Percentiles rank a stretch among this genome's conserved stretches.
phyloP scores from a whole-genome alignment of 2,888 invertebrate genomes.

The Leptinotarsa haldemani region DNA sequence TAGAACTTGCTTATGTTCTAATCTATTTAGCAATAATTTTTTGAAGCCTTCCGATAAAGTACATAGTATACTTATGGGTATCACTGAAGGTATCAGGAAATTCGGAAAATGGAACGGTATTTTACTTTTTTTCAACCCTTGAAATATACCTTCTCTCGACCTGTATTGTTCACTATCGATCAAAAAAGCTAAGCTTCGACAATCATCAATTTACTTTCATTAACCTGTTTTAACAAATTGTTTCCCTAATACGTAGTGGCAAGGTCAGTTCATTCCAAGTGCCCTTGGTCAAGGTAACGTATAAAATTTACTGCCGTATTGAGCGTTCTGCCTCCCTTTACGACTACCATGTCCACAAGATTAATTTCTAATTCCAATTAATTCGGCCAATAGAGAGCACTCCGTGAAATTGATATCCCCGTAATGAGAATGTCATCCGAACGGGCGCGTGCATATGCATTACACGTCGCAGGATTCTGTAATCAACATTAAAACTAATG shows the following conservation, averaged over 20 bases:
- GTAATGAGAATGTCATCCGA: slow-evolving; percentile 18
- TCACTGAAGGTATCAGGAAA: no score
- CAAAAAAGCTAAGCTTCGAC: no score
- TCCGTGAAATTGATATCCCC: slow-evolving; percentile 14
- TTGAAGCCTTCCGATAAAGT: no score
- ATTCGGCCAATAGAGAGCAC: slow-evolving; percentile 8
- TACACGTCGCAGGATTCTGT: slow-evolving; percentile 9
- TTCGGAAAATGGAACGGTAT: no score
- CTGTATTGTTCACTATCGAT: no score
- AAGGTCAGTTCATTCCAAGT: background rate
- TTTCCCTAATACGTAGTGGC: background rate
- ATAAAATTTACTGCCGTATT: background rate
- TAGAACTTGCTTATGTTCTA: no score
- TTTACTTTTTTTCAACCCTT: no score
- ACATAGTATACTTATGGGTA: no score
- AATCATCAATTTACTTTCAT: no score
- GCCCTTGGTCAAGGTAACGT: background rate
- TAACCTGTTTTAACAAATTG: no score
- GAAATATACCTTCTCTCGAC: no score
- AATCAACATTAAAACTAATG: slow-evolving; percentile 39
- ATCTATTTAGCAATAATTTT: no score
- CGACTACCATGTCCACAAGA: slow-evolving; percentile 7
- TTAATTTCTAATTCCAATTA: slow-evolving; percentile 15
- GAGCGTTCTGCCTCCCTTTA: background rate
- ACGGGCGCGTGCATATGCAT: background rate